Base-by-base conservation (phyloP, 2,888 invertebrate genomes). In the Entomobrya proxima region DNA sequence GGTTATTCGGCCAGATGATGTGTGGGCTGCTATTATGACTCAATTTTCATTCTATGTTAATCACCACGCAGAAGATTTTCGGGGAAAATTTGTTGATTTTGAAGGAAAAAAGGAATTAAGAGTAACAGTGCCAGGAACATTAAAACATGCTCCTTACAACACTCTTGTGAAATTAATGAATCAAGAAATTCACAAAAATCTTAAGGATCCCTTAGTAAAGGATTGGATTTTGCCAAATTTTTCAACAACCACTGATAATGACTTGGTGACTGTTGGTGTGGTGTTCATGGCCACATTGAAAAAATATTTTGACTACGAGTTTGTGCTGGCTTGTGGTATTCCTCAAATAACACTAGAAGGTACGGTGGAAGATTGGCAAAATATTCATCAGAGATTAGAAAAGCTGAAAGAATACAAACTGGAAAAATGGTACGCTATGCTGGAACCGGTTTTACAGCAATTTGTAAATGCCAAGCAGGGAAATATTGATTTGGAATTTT, bases 11-110 rank as follows among this genome's bases (percentile, higher is more conserved):
- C n/a, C n/a, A n/a, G n/a, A n/a, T n/a, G n/a, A n/a, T n/a, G n/a
- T n/a, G n/a, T n/a, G n/a, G n/a, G n/a, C n/a, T n/a, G n/a, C n/a
- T n/a, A n/a, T n/a, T n/a, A n/a, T n/a, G n/a, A n/a, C n/a, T n/a
- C n/a, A n/a, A n/a, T n/a, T 85, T 47, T 85, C 85, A 13, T 85
- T 85, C 21, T 85, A 85, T 24, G 40, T 85, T 40, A 72, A 72
- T 27, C 58, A 55, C 6, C 37, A 69, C 3, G 67, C 84, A 2
- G 84, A 84, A 58, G 32, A 84, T 32, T 84, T 52, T 55, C 67
- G 84, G 6, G 35, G 58, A 4, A n/a, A 69, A 24, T 84, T 84
- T 40, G 84, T n/a, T n/a, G n/a, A n/a, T n/a, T n/a, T n/a, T n/a
- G n/a, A n/a, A n/a, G n/a, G n/a, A n/a, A n/a, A n/a, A 44, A 83